These are phyloP conservation scores for Syngnathus floridae DNA, from an alignment of 2,113 vertebrate genomes.

Conservation along the genomic window DNA sequence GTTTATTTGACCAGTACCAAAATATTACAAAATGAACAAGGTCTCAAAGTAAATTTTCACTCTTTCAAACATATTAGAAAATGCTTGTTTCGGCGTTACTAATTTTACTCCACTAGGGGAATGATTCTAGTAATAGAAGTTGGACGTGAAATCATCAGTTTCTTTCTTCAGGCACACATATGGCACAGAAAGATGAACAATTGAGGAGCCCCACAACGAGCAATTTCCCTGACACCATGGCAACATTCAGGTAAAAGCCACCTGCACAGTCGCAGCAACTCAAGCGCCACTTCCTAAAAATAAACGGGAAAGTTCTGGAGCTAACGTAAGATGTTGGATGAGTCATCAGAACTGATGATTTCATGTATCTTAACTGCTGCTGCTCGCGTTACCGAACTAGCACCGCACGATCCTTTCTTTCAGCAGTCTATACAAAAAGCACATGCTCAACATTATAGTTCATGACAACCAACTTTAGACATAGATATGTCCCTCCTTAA, in stretches of 20 bases:
- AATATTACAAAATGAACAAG: no score
- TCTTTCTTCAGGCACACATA: constrained; percentile 48
- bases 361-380: constrained; percentile 32
- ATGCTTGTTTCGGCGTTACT: neutral
- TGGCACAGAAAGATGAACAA: constrained; percentile 38
- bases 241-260: constrained; percentile 15
- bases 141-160: constrained; percentile 6
- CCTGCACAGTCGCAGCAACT: neutral
- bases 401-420: constrained; percentile 4
- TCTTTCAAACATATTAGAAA: neutral
- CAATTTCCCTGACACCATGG: constrained; percentile 31
- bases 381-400: constrained; percentile 35
- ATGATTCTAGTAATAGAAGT: neutral
- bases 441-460: neutral
- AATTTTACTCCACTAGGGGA: neutral
- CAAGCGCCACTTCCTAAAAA: neutral
- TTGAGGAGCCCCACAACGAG: constrained; percentile 40
- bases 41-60: no score
- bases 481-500: neutral
- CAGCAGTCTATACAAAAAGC: neutral
- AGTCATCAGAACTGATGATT: constrained; percentile 57
- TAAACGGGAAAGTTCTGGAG: constrained; percentile 39
- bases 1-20: neutral
- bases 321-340: constrained; percentile 35
- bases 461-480: neutral